phyloP scores from a whole-genome alignment of 2,113 vertebrate species.

The Chascanopsetta lugubris region DNA sequence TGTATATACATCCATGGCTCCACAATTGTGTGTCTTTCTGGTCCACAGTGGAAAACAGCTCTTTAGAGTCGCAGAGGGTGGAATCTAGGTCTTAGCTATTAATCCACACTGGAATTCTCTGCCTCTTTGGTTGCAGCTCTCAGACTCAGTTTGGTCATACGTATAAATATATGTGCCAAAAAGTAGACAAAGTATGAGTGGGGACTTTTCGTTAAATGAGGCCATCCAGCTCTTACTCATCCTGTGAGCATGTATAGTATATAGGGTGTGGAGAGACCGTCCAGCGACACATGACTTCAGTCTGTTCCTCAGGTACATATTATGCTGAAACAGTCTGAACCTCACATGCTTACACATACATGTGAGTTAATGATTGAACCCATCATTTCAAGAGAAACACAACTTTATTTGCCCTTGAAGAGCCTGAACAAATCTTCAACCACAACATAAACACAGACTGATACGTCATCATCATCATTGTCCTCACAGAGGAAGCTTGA shows the following conservation, averaged over 20 bases:
- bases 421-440: neutral
- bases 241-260: neutral
- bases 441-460: neutral
- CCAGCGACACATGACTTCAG: neutral
- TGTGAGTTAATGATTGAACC: conserved; percentile 42
- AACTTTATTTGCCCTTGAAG: conserved; percentile 27
- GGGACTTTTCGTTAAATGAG: conserved; percentile 6
- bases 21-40: conserved; percentile 21
- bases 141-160: conserved; percentile 4
- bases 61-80: conserved; percentile 53
- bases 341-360: neutral
- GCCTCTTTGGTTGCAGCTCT: conserved; percentile 44
- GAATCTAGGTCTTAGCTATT: conserved; percentile 75
- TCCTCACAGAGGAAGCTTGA: neutral
- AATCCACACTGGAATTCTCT: conserved; percentile 80
- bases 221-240: conserved; percentile 16
- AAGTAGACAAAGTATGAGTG: neutral
- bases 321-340: conserved; percentile 19
- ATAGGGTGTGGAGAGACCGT: neutral
- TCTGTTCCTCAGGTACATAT: conserved; percentile 44
- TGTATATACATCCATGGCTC: neutral
- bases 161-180: neutral
- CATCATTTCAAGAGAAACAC: neutral
- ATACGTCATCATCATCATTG: conserved; percentile 16
- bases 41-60: conserved; percentile 48